Evolutionary conservation across 2,888 invertebrate species (phyloP), one percentile per base, ranked within the genome.

Genomic region (Torymus aiolomorphi): DNA sequence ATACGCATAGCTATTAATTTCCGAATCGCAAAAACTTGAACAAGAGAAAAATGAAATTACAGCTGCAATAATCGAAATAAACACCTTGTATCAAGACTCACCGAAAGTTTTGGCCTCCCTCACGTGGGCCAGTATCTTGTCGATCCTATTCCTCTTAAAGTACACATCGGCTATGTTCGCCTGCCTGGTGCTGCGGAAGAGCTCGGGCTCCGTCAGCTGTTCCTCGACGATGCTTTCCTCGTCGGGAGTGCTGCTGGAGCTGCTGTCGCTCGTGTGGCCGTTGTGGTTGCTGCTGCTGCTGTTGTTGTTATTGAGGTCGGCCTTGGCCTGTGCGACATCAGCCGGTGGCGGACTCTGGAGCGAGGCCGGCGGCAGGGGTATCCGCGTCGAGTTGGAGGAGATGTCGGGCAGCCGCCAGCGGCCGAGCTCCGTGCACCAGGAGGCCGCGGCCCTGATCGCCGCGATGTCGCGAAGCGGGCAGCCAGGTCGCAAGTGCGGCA

Each of bases 381-480:
- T 88, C 24, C 86, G 84, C 2, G 86, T 72, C 0, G 86, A 83
- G 1, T 84, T 84, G 8, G 85, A 85, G 0, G 87, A 85, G 0
- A 86, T 82, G 72, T 90, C 90, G 18, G 89, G 89, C 42, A 90
- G 79, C 66, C 89, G 84, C 90, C 90, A 90, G 2, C 90, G 88
- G 67, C 86, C 87, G 4, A 90, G 78, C 78, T 90, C 90, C 75
- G 89, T 89, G 82, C 88, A 88, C 90, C 90, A 90, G 42, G 87
- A 88, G 2, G 90, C 89, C 2, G 88, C 87, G 3, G 85, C 84
- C 16, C 90, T 84, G 12, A 89, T 82, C 0, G 87, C 85, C 0
- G 83, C 83, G 16, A 90, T 73, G 67, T 90, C 89, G 52, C 90
- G 88, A 62, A 89, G 87, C 2, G 89, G 90, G 82, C 90, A 90